These are phyloP conservation scores for Brachyalestes nurse DNA, from an alignment of 2,797 vertebrate genomes.

Conservation along the genomic window DNA sequence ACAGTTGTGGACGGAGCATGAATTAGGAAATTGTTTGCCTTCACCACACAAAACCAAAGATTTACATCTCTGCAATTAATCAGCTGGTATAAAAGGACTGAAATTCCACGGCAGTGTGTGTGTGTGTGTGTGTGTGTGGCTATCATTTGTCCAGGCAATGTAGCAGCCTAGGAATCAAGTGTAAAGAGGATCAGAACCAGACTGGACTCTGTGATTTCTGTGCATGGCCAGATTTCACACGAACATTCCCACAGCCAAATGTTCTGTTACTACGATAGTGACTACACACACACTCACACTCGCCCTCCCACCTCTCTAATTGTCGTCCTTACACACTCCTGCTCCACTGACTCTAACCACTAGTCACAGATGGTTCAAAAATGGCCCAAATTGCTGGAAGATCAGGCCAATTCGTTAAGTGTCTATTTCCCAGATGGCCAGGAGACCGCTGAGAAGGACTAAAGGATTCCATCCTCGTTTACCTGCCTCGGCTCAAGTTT, in stretches of 20 bases:
- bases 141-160: neutral
- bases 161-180: slow-evolving; percentile 12
- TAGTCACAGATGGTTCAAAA: slow-evolving; percentile 66
- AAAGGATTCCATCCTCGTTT: slow-evolving; percentile 2
- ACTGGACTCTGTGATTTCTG: slow-evolving; percentile 35
- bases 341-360: slow-evolving; percentile 59
- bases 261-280: slow-evolving; percentile 50
- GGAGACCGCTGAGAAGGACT: neutral
- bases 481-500: neutral
- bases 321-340: slow-evolving; percentile 35
- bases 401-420: slow-evolving; percentile 60
- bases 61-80: too few relatives aligned
- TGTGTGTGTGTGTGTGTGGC: neutral
- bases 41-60: neutral
- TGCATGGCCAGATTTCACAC: slow-evolving; percentile 31
- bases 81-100: neutral
- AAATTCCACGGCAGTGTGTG: neutral
- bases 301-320: slow-evolving; percentile 12
- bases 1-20: too few relatives aligned
- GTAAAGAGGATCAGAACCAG: neutral
- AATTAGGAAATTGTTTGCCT: neutral
- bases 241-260: slow-evolving; percentile 39
- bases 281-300: slow-evolving; percentile 45
- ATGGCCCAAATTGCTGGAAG: slow-evolving; percentile 60
- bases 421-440: slow-evolving; percentile 48